phyloP scores from a whole-genome alignment of 1,140 invertebrate species.

The Neodiprion pinetum region DNA sequence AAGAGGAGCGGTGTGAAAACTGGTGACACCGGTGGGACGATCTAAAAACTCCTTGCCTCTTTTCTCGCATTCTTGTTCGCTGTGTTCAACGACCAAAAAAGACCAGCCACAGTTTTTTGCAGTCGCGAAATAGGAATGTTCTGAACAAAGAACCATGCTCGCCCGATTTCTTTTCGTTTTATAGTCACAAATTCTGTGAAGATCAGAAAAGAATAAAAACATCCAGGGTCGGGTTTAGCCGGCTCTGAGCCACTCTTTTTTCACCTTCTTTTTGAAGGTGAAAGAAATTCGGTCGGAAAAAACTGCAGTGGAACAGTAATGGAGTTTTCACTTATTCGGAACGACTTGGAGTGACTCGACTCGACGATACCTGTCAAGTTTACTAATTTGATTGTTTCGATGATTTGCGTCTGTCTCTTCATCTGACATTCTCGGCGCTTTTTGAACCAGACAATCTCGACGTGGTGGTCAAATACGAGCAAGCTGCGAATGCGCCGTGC shows the following conservation, averaged over 20 bases:
- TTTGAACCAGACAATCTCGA: not conserved
- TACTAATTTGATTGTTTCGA: not conserved
- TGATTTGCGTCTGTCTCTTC: not conserved
- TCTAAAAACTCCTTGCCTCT: no score
- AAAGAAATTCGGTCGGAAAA: not conserved
- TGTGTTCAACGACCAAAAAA: not conserved
- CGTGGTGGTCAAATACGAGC: no score
- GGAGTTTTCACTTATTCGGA: not conserved
- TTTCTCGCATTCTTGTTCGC: not conserved
- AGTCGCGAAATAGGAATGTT: not conserved
- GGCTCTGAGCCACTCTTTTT: not conserved
- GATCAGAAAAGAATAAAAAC: not conserved
- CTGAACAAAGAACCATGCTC: not conserved
- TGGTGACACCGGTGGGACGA: no score
- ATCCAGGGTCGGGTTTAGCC: not conserved
- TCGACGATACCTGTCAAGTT: not conserved
- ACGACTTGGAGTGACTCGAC: not conserved
- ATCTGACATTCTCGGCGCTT: not conserved
- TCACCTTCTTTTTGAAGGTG: no score
- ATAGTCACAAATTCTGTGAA: not conserved
- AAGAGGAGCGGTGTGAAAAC: no score
- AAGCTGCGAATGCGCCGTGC: no score
- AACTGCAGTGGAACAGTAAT: not conserved
- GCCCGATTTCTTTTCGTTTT: not conserved
- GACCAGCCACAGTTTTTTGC: not conserved